Base-by-base conservation (phyloP, 2,888 invertebrate genomes). In the Priocnemis perturbator region DNA sequence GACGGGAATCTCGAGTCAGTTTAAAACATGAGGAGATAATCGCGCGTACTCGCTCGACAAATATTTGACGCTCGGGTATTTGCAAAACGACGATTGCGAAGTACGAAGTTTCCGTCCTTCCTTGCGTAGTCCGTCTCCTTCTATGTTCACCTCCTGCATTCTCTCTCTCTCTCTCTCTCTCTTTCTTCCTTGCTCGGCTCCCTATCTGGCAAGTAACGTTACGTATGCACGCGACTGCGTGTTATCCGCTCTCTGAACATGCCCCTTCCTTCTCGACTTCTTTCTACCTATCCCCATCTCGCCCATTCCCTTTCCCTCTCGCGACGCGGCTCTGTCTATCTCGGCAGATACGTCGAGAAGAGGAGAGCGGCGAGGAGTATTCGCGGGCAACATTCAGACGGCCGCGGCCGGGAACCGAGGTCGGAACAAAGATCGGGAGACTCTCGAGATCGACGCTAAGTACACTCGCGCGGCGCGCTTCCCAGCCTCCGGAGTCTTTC, bases 21-120 rank as follows among this genome's bases (percentile, higher is more conserved):
- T 75, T 73, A 68, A 71, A 73, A 69, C 72, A 60, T 66, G 67
- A 64, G 50, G 52, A 67, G 67, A 77, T 77, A 77, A 77, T 77
- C 77, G 68, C 59, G 70, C 60, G 72, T 60, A 73, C 67, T 69
- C 67, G 64, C 70, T 74, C 61, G 65, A 69, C 73, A 74, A 78
- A 71, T 76, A 78, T 76, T 78, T 76, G 64, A 64, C 58, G 63
- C 65, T 71, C 62, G 65, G 53, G 66, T 59, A 64, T 45, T 65
- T 30, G 45, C 60, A 59, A 48, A 64, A 60, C 50, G 50, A 62
- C 53, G 37, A 64, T 58, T 26, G 50, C 66, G 37, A 56, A 60
- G 48, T 30, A 60, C 45, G 3, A 57, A 58, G n/a, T 45, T 37
- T 11, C 37, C 37, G 37, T 37, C 37, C 37, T 37, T 9, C 14